A percentile compares a stretch with the other conserved stretches of the same genome.
Evolutionary conservation across 2,113 vertebrate species (phyloP).

Genomic region (Himantopus leucocephalus): DNA sequence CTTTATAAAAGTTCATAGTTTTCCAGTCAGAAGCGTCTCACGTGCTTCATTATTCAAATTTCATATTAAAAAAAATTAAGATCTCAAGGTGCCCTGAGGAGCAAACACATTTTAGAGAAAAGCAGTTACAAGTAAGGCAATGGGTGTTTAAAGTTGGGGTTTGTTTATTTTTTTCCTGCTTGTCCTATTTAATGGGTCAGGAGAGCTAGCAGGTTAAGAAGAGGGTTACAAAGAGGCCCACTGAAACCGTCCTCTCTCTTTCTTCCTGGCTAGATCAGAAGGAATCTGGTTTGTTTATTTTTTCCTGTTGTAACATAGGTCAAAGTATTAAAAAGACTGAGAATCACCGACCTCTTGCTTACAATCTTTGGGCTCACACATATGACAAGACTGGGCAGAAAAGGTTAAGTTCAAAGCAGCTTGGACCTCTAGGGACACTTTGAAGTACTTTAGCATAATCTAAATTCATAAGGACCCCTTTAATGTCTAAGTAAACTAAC

Average conservation of each 20-base stretch:
- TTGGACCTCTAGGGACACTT: slow-evolving; percentile 50
- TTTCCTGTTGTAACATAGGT: slow-evolving; percentile 29
- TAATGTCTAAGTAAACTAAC: slow-evolving; percentile 66
- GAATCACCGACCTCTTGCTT: slow-evolving; percentile 18
- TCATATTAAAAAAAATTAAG: neutral
- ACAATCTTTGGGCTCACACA: slow-evolving; percentile 18
- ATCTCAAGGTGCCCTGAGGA: slow-evolving; percentile 31
- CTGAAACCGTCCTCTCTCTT: neutral
- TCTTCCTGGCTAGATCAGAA: slow-evolving; percentile 31
- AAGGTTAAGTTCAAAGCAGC: slow-evolving; percentile 59
- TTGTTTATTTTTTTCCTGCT: neutral
- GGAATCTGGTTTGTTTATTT: slow-evolving; percentile 35
- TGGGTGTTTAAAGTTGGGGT: neutral
- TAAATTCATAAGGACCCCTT: slow-evolving; percentile 50
- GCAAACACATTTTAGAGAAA: slow-evolving; percentile 20
- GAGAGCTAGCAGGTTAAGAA: neutral
- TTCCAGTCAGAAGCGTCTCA: neutral
- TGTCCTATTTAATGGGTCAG: neutral
- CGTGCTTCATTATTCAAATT: slow-evolving; percentile 44
- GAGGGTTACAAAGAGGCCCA: slow-evolving; percentile 9
- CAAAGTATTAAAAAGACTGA: slow-evolving; percentile 41
- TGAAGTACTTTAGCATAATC: slow-evolving; percentile 59
- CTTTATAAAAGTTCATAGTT: slow-evolving; percentile 32
- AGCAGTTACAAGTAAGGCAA: neutral
- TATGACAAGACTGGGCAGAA: slow-evolving; percentile 29